Evolutionary conservation across 1,140 invertebrate species (phyloP).

Genomic region (Cydia pomonella): DNA sequence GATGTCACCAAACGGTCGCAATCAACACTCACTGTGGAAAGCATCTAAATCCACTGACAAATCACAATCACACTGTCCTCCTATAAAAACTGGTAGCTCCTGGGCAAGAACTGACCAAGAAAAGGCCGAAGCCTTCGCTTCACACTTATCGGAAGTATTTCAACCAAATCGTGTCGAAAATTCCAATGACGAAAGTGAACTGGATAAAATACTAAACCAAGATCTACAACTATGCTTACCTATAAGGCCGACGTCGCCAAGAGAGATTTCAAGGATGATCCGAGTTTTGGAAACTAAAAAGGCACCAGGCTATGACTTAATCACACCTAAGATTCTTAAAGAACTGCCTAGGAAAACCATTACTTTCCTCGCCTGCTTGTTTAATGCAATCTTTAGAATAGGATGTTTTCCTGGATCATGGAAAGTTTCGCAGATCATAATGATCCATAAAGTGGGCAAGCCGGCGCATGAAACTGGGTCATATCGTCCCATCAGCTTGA

Average conservation of each 20-base stretch:
- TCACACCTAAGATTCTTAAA: constrained; percentile 37
- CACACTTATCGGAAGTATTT: constrained; percentile 38
- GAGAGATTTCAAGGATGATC: constrained; percentile 29
- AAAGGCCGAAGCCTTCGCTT: constrained; percentile 39
- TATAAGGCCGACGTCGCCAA: constrained; percentile 7
- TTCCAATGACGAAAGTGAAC: not conserved
- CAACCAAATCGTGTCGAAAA: constrained; percentile 20
- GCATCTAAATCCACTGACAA: not conserved
- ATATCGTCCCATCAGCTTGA: too few species aligned
- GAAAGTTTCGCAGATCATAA: too few species aligned
- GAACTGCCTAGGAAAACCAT: too few species aligned
- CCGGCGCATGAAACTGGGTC: too few species aligned
- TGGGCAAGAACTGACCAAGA: constrained; percentile 35
- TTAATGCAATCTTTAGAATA: too few species aligned
- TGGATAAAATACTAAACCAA: constrained; percentile 33
- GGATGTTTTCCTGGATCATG: too few species aligned
- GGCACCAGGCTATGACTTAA: constrained; percentile 39
- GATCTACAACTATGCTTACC: constrained; percentile 32
- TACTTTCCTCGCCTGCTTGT: too few species aligned
- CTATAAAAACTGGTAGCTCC: not conserved
- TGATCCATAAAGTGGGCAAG: too few species aligned
- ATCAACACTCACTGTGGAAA: constrained; percentile 17
- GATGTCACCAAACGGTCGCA: not conserved
- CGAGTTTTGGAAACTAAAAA: constrained; percentile 11
- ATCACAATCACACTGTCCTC: not conserved